Percentiles rank a stretch among this genome's conserved stretches.
These are phyloP conservation scores for Ifrita kowaldi DNA, from an alignment of 2,113 vertebrate species.

Conservation along the genomic window DNA sequence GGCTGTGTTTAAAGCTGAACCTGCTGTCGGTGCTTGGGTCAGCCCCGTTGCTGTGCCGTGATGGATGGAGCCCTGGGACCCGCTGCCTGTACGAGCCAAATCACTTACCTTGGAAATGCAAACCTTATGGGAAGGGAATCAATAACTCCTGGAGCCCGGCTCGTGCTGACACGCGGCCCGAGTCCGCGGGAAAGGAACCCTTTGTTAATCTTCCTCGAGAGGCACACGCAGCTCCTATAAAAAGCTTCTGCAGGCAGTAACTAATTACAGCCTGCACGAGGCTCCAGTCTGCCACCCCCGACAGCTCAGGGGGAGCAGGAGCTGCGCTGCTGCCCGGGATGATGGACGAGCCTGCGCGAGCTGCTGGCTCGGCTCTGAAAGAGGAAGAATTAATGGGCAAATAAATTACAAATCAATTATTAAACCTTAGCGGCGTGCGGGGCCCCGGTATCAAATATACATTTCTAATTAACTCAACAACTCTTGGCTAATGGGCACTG, in stretches of 20 bases:
- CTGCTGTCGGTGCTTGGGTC: neutral
- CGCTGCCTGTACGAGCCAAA: neutral
- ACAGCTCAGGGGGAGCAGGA: constrained; percentile 39
- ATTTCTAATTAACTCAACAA: constrained; percentile 55
- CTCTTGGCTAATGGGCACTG: neutral
- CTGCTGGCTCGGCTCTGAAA: neutral
- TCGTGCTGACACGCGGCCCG: neutral
- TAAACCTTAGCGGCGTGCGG: constrained; percentile 20
- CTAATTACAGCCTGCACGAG: constrained; percentile 36
- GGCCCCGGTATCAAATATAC: constrained; percentile 44
- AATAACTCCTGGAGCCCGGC: constrained; percentile 39
- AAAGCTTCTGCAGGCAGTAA: constrained; percentile 35
- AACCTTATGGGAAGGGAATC: constrained; percentile 47
- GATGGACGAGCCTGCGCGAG: constrained; percentile 5
- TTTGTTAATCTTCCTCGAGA: constrained; percentile 57
- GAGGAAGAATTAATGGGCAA: constrained; percentile 60
- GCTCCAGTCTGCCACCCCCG: constrained; percentile 49
- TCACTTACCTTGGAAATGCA: constrained; percentile 50
- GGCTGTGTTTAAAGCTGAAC: neutral
- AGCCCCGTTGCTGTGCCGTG: neutral
- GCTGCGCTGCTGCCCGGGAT: neutral
- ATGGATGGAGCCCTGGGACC: constrained; percentile 16
- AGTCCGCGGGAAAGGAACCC: neutral
- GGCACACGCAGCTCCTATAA: neutral
- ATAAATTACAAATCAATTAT: constrained; percentile 69